phyloP scores from a whole-genome alignment of 1,140 invertebrate genomes.

The Camponotus pennsylvanicus region DNA sequence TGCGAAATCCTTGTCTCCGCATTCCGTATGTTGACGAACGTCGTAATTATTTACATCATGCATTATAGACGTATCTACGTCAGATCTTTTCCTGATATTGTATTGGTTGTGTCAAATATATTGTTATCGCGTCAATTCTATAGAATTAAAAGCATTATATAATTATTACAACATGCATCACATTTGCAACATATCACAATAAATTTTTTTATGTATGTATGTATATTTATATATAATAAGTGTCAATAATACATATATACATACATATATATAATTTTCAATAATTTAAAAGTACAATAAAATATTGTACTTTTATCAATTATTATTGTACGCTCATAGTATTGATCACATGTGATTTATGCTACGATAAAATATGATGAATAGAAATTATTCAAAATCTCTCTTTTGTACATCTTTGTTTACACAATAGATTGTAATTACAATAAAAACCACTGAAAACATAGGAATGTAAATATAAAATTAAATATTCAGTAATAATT shows the following conservation, averaged over 20 bases:
- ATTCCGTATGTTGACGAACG: slow-evolving; percentile 21
- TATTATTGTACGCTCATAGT: not conserved
- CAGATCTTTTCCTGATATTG: not conserved
- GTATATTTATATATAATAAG: not conserved
- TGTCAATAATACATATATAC: too few species aligned
- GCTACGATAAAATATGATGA: not conserved
- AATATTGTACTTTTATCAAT: not conserved
- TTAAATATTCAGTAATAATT: not conserved
- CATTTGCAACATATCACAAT: not conserved
- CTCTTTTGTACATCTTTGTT: not conserved
- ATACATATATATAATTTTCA: not conserved
- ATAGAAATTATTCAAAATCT: not conserved
- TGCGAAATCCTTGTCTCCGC: slow-evolving; percentile 54
- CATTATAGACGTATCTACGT: too few species aligned
- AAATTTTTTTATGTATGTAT: not conserved
- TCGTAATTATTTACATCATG: slow-evolving; percentile 39
- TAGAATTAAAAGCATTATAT: not conserved
- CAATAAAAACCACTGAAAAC: not conserved
- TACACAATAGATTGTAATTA: slow-evolving; percentile 29
- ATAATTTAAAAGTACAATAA: not conserved
- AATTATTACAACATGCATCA: not conserved
- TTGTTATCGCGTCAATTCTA: not conserved
- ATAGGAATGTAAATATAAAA: not conserved
- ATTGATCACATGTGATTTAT: not conserved
- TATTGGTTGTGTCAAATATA: not conserved